A percentile compares a stretch with the other conserved stretches of the same genome.
phyloP scores from a whole-genome alignment of 2,888 invertebrate genomes.

The Miltochrista miniata region DNA sequence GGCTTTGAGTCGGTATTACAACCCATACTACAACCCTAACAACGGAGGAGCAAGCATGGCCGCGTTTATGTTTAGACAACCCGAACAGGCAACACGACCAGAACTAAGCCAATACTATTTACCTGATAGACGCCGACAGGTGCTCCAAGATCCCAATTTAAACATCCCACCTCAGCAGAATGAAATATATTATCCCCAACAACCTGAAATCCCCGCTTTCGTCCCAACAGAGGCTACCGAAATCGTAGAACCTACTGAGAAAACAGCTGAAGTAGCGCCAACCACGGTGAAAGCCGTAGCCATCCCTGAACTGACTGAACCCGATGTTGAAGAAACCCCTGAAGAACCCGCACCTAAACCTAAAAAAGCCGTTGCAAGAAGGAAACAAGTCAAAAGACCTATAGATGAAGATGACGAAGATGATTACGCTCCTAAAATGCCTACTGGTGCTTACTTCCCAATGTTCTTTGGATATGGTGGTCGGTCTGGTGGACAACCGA shows the following conservation, averaged over 20 bases:
- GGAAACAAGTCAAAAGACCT: slow-evolving; percentile 67
- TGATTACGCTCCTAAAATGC: slow-evolving; percentile 73
- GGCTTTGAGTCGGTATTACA: slow-evolving; percentile 74
- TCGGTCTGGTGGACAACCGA: slow-evolving; percentile 64
- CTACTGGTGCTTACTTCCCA: slow-evolving; percentile 86
- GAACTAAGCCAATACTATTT: slow-evolving; percentile 69
- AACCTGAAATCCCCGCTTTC: slow-evolving; percentile 50
- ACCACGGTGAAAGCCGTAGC: slow-evolving; percentile 56
- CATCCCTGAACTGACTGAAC: slow-evolving; percentile 63
- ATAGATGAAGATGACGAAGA: slow-evolving; percentile 78
- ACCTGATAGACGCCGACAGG: slow-evolving; percentile 71
- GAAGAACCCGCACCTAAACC: slow-evolving; percentile 60
- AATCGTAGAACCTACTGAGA: slow-evolving; percentile 63
- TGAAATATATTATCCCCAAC: slow-evolving; percentile 67
- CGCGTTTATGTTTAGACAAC: slow-evolving; percentile 68
- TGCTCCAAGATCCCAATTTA: slow-evolving; percentile 56
- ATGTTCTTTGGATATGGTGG: slow-evolving; percentile 84
- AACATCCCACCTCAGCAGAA: slow-evolving; percentile 67
- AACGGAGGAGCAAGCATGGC: slow-evolving; percentile 66
- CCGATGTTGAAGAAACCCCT: slow-evolving; percentile 66
- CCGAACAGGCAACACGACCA: slow-evolving; percentile 43
- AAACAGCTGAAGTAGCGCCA: slow-evolving; percentile 48
- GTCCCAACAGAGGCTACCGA: slow-evolving; percentile 56
- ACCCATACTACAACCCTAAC: slow-evolving; percentile 67
- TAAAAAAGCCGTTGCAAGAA: slow-evolving; percentile 65